phyloP scores from a whole-genome alignment of 1,140 invertebrate species.

The Drosophila saltans region DNA sequence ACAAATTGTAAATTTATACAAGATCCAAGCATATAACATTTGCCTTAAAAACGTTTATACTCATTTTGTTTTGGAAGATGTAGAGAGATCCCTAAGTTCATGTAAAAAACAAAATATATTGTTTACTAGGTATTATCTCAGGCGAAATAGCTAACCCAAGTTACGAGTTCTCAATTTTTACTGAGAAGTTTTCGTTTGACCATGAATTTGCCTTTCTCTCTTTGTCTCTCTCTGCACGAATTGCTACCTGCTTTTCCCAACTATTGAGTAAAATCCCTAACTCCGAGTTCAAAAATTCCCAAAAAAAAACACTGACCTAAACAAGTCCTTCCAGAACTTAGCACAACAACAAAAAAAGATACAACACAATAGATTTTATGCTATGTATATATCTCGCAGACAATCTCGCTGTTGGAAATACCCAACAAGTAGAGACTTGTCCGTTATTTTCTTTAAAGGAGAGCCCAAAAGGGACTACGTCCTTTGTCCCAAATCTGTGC shows the following conservation, averaged over 20 bases:
- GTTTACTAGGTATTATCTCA: slow-evolving; percentile 18
- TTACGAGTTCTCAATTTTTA: slow-evolving; percentile 20
- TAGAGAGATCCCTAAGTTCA: too few species aligned
- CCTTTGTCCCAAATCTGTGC: slow-evolving; percentile 53
- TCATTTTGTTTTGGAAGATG: too few species aligned
- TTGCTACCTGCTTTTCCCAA: neutral
- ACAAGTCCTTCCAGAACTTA: slow-evolving; percentile 65
- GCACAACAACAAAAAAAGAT: slow-evolving; percentile 24
- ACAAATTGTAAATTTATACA: too few species aligned
- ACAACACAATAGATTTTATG: slow-evolving; percentile 56
- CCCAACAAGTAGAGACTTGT: slow-evolving; percentile 51
- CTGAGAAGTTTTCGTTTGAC: slow-evolving; percentile 48
- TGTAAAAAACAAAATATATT: neutral
- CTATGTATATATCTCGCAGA: slow-evolving; percentile 37
- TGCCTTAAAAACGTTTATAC: too few species aligned
- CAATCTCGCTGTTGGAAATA: slow-evolving; percentile 69
- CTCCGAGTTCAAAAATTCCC: slow-evolving; percentile 55
- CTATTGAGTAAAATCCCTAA: slow-evolving; percentile 35
- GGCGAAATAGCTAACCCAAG: neutral
- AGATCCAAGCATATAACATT: too few species aligned
- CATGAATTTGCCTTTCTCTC: neutral
- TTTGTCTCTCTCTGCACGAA: slow-evolving; percentile 21
- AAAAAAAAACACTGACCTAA: slow-evolving; percentile 24
- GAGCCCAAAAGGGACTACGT: slow-evolving; percentile 37
- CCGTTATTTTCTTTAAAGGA: slow-evolving; percentile 66